Percentiles rank a stretch among this genome's conserved stretches.
phyloP scores from a whole-genome alignment of 2,888 invertebrate genomes.

The Synanthedon vespiformis region DNA sequence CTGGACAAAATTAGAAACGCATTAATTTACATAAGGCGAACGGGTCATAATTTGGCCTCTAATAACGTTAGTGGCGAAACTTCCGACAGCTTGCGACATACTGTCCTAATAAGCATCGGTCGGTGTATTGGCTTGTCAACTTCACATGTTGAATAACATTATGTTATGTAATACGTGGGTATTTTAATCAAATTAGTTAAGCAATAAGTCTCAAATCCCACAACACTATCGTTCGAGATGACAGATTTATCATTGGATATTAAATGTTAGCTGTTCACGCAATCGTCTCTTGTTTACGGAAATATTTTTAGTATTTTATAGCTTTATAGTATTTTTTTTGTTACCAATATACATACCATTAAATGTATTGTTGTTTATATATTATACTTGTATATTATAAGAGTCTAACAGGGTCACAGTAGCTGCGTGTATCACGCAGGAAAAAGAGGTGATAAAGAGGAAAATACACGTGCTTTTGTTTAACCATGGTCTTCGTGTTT shows the following conservation, averaged over 20 bases:
- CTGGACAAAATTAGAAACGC: conserved; percentile 11
- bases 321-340: too few relatives aligned
- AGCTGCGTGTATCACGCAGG: too few relatives aligned
- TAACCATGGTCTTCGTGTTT: too few relatives aligned
- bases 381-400: too few relatives aligned
- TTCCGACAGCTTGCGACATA: conserved; percentile 50
- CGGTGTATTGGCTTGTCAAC: conserved; percentile 44
- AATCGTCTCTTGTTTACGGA: background rate
- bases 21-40: conserved; percentile 41
- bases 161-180: conserved; percentile 43
- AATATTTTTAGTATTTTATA: too few relatives aligned
- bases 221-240: conserved; percentile 4
- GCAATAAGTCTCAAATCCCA: conserved; percentile 6
- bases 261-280: conserved; percentile 2
- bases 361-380: too few relatives aligned
- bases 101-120: conserved; percentile 34
- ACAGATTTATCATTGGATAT: conserved; percentile 18
- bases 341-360: too few relatives aligned
- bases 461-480: too few relatives aligned
- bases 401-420: too few relatives aligned
- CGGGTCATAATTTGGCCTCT: conserved; percentile 35
- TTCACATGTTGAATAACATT: conserved; percentile 49
- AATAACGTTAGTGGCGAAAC: conserved; percentile 38
- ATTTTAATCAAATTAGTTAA: conserved; percentile 14
- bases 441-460: too few relatives aligned